Evolutionary conservation across 1,140 invertebrate genomes (phyloP).

Genomic region (Dendroctonus ponderosae): DNA sequence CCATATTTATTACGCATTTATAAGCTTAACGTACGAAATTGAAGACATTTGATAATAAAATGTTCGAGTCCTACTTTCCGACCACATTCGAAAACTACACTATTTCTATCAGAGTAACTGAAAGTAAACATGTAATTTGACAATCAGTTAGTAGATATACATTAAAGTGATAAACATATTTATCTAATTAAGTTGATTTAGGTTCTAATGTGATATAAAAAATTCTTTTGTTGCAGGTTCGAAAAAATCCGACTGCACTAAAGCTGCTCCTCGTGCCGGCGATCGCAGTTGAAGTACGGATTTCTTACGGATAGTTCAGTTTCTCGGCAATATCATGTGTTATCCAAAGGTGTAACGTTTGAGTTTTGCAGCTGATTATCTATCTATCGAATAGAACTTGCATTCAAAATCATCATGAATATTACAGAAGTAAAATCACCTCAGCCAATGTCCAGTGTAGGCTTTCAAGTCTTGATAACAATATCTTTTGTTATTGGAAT

Average conservation of each 20-base stretch:
- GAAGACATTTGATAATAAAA: no score
- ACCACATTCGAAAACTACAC: no score
- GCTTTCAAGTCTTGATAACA: slow-evolving; percentile 39
- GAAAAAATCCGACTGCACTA: slow-evolving; percentile 9
- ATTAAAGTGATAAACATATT: slow-evolving; percentile 3
- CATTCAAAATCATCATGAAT: slow-evolving; percentile 8
- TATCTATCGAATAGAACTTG: not conserved
- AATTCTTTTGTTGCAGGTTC: slow-evolving; percentile 23
- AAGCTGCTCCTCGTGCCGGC: slow-evolving; percentile 6
- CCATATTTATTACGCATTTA: no score
- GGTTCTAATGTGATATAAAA: not conserved
- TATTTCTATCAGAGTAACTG: no score
- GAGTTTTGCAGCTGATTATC: no score
- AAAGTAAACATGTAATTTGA: not conserved
- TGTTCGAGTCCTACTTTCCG: no score
- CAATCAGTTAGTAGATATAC: slow-evolving; percentile 9
- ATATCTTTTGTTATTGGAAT: slow-evolving; percentile 57
- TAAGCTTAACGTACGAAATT: no score
- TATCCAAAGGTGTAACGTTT: no score
- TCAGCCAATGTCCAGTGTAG: slow-evolving; percentile 52
- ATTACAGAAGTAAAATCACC: slow-evolving; percentile 41
- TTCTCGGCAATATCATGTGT: slow-evolving; percentile 4
- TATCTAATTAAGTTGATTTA: slow-evolving; percentile 6
- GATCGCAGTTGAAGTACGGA: slow-evolving; percentile 4
- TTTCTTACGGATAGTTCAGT: not conserved